These are phyloP conservation scores for Oncorhynchus tshawytscha DNA, from an alignment of 2,113 vertebrate species.

Conservation along the genomic window DNA sequence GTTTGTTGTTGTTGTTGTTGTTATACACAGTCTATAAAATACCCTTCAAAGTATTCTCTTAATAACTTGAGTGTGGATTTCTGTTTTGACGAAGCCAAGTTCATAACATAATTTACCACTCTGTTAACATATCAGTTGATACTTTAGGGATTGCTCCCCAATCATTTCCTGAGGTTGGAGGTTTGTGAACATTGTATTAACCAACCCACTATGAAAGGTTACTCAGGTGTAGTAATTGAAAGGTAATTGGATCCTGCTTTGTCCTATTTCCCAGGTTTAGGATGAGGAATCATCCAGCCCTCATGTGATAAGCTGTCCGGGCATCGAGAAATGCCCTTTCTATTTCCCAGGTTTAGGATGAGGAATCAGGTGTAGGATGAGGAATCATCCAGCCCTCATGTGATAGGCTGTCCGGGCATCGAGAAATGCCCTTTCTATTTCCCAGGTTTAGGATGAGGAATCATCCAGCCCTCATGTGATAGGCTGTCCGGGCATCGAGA, in stretches of 20 bases:
- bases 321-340: constrained; percentile 31
- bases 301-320: constrained; percentile 31
- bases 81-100: background rate
- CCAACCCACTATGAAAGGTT: constrained; percentile 9
- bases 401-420: no score
- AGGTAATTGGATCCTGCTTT: constrained; percentile 22
- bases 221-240: constrained; percentile 13
- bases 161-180: background rate
- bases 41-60: background rate
- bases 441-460: no score
- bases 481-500: no score
- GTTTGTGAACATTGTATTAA: constrained; percentile 3
- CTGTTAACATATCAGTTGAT: constrained; percentile 8
- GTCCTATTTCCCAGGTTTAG: constrained; percentile 12
- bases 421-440: no score
- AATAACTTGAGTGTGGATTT: constrained; percentile 10
- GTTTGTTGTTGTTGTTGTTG: background rate
- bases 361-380: background rate
- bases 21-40: background rate
- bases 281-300: constrained; percentile 28
- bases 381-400: no score
- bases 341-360: constrained; percentile 13
- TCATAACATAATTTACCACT: constrained; percentile 5
- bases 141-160: constrained; percentile 7
- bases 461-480: no score